A percentile compares a stretch with the other conserved stretches of the same genome.
Evolutionary conservation across 2,113 vertebrate genomes (phyloP).

Genomic region (Oryzias javanicus): DNA sequence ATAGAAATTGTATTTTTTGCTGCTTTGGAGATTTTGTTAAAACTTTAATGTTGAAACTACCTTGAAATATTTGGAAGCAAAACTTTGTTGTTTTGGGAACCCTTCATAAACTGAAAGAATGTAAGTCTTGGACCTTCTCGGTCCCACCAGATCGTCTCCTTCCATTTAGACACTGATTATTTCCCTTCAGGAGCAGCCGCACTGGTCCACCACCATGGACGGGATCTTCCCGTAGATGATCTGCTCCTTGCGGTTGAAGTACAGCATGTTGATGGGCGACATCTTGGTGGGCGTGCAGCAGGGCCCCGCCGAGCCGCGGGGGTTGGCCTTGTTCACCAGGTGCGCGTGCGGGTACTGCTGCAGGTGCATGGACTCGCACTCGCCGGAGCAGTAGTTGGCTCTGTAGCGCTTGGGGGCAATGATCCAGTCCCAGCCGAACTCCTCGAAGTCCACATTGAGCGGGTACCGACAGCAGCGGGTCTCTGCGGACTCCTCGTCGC

Average conservation of each 20-base stretch:
- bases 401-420: conserved; percentile 98
- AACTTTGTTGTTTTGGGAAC: too few species aligned
- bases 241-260: conserved; percentile 96
- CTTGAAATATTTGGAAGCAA: too few species aligned
- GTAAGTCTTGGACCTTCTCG: too few species aligned
- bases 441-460: conserved; percentile 96
- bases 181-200: conserved; percentile 90
- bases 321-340: conserved; percentile 95
- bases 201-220: conserved; percentile 98
- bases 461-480: conserved; percentile 95
- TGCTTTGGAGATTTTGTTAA: too few species aligned
- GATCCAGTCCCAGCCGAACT: conserved; percentile 98
- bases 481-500: conserved; percentile 92
- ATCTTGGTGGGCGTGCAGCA: conserved; percentile 99
- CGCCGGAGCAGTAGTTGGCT: conserved; percentile 97
- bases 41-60: too few species aligned
- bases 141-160: neutral
- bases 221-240: conserved; percentile 99
- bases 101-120: too few species aligned
- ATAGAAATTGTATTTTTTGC: too few species aligned
- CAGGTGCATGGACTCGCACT: conserved; percentile 97
- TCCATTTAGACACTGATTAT: neutral
- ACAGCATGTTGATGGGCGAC: conserved; percentile 99
- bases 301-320: conserved; percentile 89
- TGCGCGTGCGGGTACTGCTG: conserved; percentile 98